Conservation (phyloP, 2,888 invertebrate genomes). For the Caenorhabditis drosophilae region DNA sequence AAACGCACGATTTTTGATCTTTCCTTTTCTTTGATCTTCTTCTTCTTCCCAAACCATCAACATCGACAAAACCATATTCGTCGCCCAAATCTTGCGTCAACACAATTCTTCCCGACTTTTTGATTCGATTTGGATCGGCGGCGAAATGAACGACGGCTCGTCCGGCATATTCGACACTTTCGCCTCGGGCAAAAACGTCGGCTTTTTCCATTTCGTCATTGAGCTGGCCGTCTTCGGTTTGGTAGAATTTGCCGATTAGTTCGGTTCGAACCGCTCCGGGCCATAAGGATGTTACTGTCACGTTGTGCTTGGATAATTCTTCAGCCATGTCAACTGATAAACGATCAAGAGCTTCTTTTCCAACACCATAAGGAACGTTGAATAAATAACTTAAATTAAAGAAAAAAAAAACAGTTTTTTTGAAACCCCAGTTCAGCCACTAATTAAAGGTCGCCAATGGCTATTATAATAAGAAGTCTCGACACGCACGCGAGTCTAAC, state of each 20-base stretch:
- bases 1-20: too few species aligned
- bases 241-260: constrained; percentile 25
- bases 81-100: constrained; percentile 69
- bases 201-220: constrained; percentile 17
- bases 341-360: constrained; percentile 72
- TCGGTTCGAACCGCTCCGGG: constrained; percentile 72
- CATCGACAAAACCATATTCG: constrained; percentile 70
- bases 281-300: constrained; percentile 71
- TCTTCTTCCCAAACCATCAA: constrained; percentile 70
- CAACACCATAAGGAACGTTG: constrained; percentile 71
- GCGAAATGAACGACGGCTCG: constrained; percentile 62
- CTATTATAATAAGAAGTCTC: too few species aligned
- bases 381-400: constrained; percentile 71
- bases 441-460: too few species aligned
- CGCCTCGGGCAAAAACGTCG: constrained; percentile 53
- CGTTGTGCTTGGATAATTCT: constrained; percentile 69
- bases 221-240: constrained; percentile 14
- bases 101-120: constrained; percentile 69
- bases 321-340: constrained; percentile 71
- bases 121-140: constrained; percentile 66
- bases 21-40: too few species aligned
- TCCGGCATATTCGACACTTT: constrained; percentile 64
- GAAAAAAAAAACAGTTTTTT: too few species aligned
- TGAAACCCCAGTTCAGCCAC: too few species aligned
- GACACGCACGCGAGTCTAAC: too few species aligned